These are phyloP conservation scores for Drosophila busckii DNA, from an alignment of 1,140 invertebrate species.

Conservation along the genomic window DNA sequence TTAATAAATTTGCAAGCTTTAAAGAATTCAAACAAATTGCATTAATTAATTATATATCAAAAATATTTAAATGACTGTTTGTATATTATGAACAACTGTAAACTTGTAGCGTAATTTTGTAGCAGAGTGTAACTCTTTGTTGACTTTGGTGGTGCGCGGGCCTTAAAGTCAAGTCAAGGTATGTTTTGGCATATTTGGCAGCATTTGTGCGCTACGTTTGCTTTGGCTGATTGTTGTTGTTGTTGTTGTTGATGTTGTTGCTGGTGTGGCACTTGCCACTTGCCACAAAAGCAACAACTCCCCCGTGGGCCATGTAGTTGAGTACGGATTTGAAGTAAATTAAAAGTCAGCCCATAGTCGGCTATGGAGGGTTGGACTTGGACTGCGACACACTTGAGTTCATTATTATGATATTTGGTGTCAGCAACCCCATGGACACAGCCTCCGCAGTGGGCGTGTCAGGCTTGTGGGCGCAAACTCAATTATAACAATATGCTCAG, in stretches of 20 bases:
- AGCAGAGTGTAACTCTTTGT: too few relatives aligned
- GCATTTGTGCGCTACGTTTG: too few relatives aligned
- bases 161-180: constrained; percentile 30
- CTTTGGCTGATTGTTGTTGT: too few relatives aligned
- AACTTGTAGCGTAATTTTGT: too few relatives aligned
- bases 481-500: constrained; percentile 79
- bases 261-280: constrained; percentile 20
- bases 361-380: constrained; percentile 1
- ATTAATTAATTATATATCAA: too few relatives aligned
- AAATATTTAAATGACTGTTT: too few relatives aligned
- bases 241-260: not conserved
- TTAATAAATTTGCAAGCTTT: too few relatives aligned
- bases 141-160: too few relatives aligned
- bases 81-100: too few relatives aligned
- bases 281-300: constrained; percentile 54
- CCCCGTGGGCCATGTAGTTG: constrained; percentile 69
- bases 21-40: too few relatives aligned
- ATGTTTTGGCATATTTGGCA: too few relatives aligned
- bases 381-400: constrained; percentile 50
- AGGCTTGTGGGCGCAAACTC: constrained; percentile 63
- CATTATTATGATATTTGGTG: constrained; percentile 78
- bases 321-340: constrained; percentile 78
- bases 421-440: constrained; percentile 51
- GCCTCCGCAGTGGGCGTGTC: constrained; percentile 46
- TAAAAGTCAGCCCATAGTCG: constrained; percentile 62